Percentiles rank a stretch among this genome's conserved stretches.
Conservation (phyloP, 2,113 vertebrate species). For the Melanerpes aurifrons region DNA sequence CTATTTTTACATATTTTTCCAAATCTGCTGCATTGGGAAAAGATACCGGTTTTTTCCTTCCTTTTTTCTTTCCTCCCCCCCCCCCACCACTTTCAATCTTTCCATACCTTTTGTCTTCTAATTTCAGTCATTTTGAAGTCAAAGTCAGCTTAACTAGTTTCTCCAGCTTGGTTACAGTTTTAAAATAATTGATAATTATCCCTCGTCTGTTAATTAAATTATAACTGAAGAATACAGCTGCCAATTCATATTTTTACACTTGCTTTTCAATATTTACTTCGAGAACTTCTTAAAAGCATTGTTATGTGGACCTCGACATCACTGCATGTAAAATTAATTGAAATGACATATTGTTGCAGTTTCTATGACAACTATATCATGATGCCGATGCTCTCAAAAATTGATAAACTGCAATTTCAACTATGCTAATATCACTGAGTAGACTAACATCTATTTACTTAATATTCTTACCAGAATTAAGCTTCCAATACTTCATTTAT, state of each 20-base stretch:
- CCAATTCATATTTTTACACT: conserved; percentile 37
- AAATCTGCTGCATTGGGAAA: conserved; percentile 32
- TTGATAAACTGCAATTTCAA: conserved; percentile 79
- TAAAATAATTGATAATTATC: conserved; percentile 32
- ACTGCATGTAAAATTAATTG: conserved; percentile 76
- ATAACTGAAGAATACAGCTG: conserved; percentile 11
- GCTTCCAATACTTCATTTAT: conserved; percentile 40
- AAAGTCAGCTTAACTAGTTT: conserved; percentile 57
- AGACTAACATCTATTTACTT: conserved; percentile 70
- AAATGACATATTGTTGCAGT: conserved; percentile 81
- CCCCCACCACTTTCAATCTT: no score
- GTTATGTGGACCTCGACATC: conserved; percentile 55
- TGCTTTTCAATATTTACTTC: conserved; percentile 68
- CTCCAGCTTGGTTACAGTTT: conserved; percentile 8
- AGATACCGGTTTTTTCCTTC: not conserved
- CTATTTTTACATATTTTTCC: not conserved
- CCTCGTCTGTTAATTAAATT: conserved; percentile 42
- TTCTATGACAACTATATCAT: conserved; percentile 82
- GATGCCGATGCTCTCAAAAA: conserved; percentile 78
- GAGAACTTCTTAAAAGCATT: conserved; percentile 68
- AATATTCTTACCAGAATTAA: conserved; percentile 60
- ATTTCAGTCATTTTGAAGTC: conserved; percentile 50
- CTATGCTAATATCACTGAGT: conserved; percentile 70
- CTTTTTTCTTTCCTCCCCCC: no score
- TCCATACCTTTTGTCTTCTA: not conserved